These are phyloP conservation scores for Scatophagus argus DNA, from an alignment of 2,113 vertebrate species.

Conservation along the genomic window DNA sequence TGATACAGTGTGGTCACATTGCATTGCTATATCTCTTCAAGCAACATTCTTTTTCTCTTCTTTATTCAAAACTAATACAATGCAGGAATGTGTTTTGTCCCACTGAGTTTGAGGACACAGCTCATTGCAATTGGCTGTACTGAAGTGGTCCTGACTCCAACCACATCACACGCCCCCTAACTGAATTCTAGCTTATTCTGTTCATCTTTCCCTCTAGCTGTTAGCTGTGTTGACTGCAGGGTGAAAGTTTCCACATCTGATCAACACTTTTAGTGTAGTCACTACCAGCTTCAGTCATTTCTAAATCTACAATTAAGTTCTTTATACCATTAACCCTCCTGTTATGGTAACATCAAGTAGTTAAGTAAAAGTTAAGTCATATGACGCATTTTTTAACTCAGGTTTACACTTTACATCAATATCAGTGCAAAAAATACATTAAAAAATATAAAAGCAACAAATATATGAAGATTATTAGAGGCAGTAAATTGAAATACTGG, in stretches of 20 bases:
- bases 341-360: too few relatives aligned
- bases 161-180: neutral
- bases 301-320: neutral
- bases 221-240: neutral
- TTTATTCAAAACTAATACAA: slow-evolving; percentile 30
- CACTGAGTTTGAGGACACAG: slow-evolving; percentile 18
- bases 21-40: slow-evolving; percentile 37
- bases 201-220: neutral
- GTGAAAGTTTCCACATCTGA: neutral
- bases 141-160: neutral
- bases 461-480: too few relatives aligned
- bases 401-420: neutral
- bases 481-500: too few relatives aligned
- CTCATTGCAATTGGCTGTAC: slow-evolving; percentile 1
- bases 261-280: neutral
- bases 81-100: slow-evolving; percentile 66
- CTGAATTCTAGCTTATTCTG: neutral
- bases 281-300: neutral
- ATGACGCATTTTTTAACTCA: too few relatives aligned
- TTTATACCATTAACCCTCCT: neutral
- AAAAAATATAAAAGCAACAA: too few relatives aligned
- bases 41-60: slow-evolving; percentile 9
- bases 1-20: slow-evolving; percentile 14
- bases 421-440: too few relatives aligned
- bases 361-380: too few relatives aligned